Evolutionary conservation across 2,113 vertebrate species (phyloP).

Genomic region (cat (Felis catus)): DNA sequence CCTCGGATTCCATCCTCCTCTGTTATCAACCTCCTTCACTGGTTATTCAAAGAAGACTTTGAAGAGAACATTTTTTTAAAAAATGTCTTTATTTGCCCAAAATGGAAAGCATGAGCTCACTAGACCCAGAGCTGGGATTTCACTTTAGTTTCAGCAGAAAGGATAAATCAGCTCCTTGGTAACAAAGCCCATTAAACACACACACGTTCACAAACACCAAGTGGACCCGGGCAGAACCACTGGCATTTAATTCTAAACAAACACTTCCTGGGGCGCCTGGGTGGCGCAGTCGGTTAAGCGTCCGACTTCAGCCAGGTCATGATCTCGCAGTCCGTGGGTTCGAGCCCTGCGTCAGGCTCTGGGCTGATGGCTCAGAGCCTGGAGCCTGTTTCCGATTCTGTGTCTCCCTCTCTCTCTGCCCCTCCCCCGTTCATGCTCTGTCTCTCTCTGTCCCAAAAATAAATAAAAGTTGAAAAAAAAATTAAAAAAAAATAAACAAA

Average conservation of each 20-base stretch:
- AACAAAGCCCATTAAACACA: not conserved
- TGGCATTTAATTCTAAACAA: not conserved
- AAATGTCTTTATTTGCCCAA: not conserved
- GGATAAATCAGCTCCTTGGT: not conserved
- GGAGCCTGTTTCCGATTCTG: too few relatives aligned
- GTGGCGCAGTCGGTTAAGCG: too few relatives aligned
- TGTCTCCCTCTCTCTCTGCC: too few relatives aligned
- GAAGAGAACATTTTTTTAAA: not conserved
- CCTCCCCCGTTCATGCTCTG: too few relatives aligned
- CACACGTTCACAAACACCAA: rapidly evolving
- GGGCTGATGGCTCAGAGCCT: too few relatives aligned
- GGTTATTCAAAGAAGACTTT: not conserved
- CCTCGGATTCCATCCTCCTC: not conserved
- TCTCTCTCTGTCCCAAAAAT: too few relatives aligned
- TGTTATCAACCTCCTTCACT: not conserved
- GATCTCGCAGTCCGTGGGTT: too few relatives aligned
- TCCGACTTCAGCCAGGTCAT: too few relatives aligned
- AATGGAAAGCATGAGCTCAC: slow-evolving; percentile 39
- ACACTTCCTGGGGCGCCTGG: too few relatives aligned
- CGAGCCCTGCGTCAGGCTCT: too few relatives aligned
- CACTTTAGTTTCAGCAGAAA: not conserved
- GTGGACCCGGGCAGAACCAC: rapidly evolving
- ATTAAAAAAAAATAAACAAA: too few relatives aligned
- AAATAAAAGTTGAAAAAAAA: too few relatives aligned
- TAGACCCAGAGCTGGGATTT: not conserved